These are phyloP conservation scores for Crotalus tigris DNA, from an alignment of 2,113 vertebrate genomes.

Conservation along the genomic window DNA sequence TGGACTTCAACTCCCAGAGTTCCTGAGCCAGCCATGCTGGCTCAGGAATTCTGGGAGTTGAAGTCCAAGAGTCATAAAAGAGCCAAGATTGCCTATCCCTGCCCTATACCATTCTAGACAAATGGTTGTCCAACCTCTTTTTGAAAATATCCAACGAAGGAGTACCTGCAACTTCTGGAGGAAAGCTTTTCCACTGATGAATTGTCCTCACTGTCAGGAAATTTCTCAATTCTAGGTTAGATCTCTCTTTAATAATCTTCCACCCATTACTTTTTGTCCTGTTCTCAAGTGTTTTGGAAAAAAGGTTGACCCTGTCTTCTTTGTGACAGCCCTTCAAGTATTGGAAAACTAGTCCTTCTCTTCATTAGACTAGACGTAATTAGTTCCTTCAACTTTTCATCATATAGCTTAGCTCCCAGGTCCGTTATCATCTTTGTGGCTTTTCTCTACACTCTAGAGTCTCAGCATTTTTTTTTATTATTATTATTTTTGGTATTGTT, in stretches of 20 bases:
- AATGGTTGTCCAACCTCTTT: neutral
- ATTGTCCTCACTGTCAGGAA: neutral
- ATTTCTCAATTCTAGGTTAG: neutral
- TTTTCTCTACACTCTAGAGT: neutral
- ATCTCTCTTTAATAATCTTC: neutral
- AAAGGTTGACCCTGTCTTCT: neutral
- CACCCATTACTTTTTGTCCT: neutral
- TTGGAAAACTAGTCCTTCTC: neutral
- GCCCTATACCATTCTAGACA: neutral
- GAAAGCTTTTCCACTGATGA: neutral
- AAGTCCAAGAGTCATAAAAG: too few species aligned
- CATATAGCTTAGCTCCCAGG: neutral
- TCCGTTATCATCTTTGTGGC: neutral
- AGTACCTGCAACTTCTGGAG: neutral
- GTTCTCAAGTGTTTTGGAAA: neutral
- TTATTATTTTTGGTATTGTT: neutral
- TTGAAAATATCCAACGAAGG: neutral
- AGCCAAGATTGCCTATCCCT: too few species aligned
- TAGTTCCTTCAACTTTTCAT: neutral
- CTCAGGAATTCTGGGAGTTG: too few species aligned
- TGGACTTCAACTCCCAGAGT: too few species aligned
- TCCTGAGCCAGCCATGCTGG: too few species aligned
- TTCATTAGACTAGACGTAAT: neutral
- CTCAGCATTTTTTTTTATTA: neutral
- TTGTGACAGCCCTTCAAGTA: neutral